Evolutionary conservation across 2,888 invertebrate genomes (phyloP), one percentile per base, ranked within the genome.

Genomic region (Agonopterix heracliana): DNA sequence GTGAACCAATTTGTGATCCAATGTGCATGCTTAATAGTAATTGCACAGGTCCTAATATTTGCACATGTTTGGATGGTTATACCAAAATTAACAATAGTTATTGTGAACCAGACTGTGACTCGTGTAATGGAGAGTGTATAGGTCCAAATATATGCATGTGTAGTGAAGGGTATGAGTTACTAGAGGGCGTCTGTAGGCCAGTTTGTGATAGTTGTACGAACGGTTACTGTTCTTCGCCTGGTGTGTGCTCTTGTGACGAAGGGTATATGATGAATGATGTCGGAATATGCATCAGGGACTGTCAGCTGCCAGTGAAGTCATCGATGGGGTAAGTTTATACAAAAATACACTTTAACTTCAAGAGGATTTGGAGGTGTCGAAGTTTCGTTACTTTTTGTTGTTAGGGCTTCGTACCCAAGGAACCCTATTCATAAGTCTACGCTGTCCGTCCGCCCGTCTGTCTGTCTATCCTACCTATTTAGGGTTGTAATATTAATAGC

Each of bases 111-210:
- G 43, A 51, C 14, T 84, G 82, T 55, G 57, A 63, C 2, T 34
- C 46, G 4, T 68, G 64, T 49, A 64, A 91, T 55, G 92, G 92
- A 17, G 79, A 81, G 43, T 93, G 93, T 63, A 85, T 89, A 0
- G 90, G 89, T 0, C 92, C 92, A 0, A 90, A 91, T 44, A 74
- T 83, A 1, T 93, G 93, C 66, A 80, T 70, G 26, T 93, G 93
- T 60, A 73, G 81, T 13, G 60, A 73, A 2, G 92, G 92, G 0
- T 92, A 83, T 59, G 65, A 74, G 8, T 78, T 79, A 51, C 34
- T 35, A 8, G 52, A 56, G 5, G 60, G 54, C n/a, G 54, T 42
- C 34, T 75, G 79, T 51, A 45, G 49, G 5, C 74, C 78, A 7
- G 42, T 50, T 1, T 80, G 79, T 55, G 38, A 46, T 2, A 35